Evolutionary conservation across 2,797 vertebrate species (phyloP), one percentile per base, ranked within the genome.

Genomic region (Oophaga sylvatica): DNA sequence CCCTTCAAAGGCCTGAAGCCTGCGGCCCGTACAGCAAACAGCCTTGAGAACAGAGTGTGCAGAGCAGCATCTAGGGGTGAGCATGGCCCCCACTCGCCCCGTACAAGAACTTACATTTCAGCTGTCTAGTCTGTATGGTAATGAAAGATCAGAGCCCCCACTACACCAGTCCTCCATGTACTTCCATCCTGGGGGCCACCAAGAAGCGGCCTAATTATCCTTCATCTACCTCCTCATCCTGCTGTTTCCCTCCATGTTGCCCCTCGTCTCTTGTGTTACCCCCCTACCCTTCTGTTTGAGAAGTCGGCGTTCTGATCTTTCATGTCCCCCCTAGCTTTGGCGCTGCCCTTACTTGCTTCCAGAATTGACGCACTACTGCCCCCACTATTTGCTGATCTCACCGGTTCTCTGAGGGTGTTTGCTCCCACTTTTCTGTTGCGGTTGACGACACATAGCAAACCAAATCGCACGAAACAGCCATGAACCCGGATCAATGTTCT

Each of bases 1-100:
- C 97, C 97, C 97, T 98, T 99, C 97, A 98, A 99, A 99, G 96
- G 97, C 97, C 96, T 94, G 93, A 96, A 99, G 97, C 97, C 97
- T 99, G 98, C 97, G 97, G 96, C 97, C 97, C 96, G 94, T 95
- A 95, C 94, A 93, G 97, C 97, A 98, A 97, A 98, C 97, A 98
- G 98, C 97, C 96, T 95, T 95, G 96, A 94, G 94, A 96, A 97
- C 97, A 97, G 94, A 96, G 96, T 56, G 94, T 95, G 96, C 95
- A 91, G 95, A 95, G 93, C 92, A 95, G 92, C 95, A 93, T 93
- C 88, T 93, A 94, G 94, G 87, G 88, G 84, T 83, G 73, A 19
- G 91, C 90, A 92, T 94, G 93, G 92, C 92, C 93, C 93, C 20
- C 26, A 13, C 13, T 17, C 8, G 15, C 13, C 85, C 75, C 15